Evolutionary conservation across 2,888 invertebrate genomes (phyloP), one percentile per base, ranked within the genome.

Genomic region (Eupithecia subfuscata): DNA sequence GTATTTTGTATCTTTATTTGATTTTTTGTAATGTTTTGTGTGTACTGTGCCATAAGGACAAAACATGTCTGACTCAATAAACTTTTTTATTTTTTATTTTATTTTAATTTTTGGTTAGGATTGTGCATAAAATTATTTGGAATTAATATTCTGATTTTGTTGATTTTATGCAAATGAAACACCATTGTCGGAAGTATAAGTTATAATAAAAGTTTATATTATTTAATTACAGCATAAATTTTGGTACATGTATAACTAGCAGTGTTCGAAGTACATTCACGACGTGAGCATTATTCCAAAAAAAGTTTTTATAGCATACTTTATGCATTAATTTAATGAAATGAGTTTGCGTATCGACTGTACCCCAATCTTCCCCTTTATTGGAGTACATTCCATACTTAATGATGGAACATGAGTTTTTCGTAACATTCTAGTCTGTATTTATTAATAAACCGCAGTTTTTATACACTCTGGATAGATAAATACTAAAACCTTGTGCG

Each of bases 341-440:
- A 86, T 83, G 82, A 82, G 81, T 80, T 79, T 71, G 76, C 40
- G 82, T 87, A 86, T 85, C 82, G 88, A 85, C 84, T 84, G 88
- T 90, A 93, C 90, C 85, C 85, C 91, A 95, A 94, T 91, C 91
- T 95, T 95, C 95, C 95, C 95, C 95, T 89, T 91, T 91, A 93
- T 93, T 93, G 90, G 87, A 88, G 90, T 92, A 91, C 85, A 89
- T 87, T 85, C 89, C 87, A 90, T 86, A 92, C 87, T 72, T 76
- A 72, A 25, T 80, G 79, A 72, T 85, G 87, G 85, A 85, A 83
- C 78, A 80, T 82, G 81, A 83, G 75, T 79, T 82, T 2, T 68
- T 68, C 22, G 18, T 64, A 64, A 45, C 7, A 1, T 40, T 22
- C 43, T 68, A 68, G 82, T 80, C 78, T n/a, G 18, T 76, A 82